Evolutionary conservation across 2,888 invertebrate species (phyloP).

Genomic region (Nyleta sp.): DNA sequence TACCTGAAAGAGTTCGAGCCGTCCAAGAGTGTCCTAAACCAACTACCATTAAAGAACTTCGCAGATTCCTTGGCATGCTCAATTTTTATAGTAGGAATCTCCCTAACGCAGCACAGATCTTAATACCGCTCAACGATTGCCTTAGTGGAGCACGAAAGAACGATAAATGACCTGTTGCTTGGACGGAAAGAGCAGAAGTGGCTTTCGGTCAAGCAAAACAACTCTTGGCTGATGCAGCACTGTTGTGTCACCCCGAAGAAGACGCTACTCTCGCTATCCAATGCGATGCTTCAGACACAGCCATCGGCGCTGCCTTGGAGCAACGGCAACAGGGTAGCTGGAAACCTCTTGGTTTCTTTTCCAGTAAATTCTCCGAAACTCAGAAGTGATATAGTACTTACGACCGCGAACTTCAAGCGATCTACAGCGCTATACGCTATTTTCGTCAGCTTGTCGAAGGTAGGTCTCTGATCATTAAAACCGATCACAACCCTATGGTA

Average conservation of each 20-base stretch:
- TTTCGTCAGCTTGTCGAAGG: not conserved
- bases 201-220: not conserved
- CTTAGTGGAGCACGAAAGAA: not conserved
- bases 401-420: constrained; percentile 2
- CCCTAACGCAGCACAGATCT: not conserved
- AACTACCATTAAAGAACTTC: not conserved
- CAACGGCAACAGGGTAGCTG: not conserved
- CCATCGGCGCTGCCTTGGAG: not conserved
- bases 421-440: not conserved
- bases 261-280: not conserved
- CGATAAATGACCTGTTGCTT: not conserved
- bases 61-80: not conserved
- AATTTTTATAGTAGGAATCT: not conserved
- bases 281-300: not conserved
- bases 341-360: constrained; percentile 3
- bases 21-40: not conserved
- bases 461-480: not conserved
- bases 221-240: not conserved
- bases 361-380: not conserved
- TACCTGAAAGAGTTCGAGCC: not conserved
- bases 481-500: constrained; percentile 4
- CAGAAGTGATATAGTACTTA: constrained; percentile 1
- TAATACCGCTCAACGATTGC: not conserved
- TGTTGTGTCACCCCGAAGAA: not conserved
- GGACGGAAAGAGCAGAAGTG: not conserved